These are phyloP conservation scores for Venusia cambrica DNA, from an alignment of 2,888 invertebrate genomes.

Conservation along the genomic window DNA sequence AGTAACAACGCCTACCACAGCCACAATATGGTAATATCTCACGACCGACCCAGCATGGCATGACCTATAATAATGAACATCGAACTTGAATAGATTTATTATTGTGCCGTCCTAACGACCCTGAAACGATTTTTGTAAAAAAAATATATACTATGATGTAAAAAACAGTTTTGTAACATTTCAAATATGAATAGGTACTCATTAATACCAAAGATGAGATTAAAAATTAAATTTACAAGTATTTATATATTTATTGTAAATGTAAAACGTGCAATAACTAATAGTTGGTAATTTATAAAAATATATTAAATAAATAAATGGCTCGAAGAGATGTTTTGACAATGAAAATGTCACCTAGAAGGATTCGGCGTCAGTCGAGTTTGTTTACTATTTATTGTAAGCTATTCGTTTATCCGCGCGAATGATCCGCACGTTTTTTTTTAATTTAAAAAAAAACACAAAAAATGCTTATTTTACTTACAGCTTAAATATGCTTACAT, in stretches of 20 bases:
- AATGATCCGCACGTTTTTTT: constrained; percentile 35
- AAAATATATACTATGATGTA: constrained; percentile 74
- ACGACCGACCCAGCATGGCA: constrained; percentile 68
- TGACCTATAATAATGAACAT: constrained; percentile 74
- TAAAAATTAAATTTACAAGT: constrained; percentile 77
- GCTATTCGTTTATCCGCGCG: constrained; percentile 60
- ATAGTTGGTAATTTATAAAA: constrained; percentile 78
- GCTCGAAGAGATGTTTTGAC: constrained; percentile 68
- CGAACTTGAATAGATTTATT: constrained; percentile 78
- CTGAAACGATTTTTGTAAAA: constrained; percentile 78
- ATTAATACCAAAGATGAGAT: constrained; percentile 75
- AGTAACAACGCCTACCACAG: constrained; percentile 53
- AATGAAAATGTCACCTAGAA: constrained; percentile 42
- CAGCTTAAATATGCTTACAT: constrained; percentile 67
- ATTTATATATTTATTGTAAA: constrained; percentile 81
- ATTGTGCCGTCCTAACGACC: constrained; percentile 81
- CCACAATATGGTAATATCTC: constrained; percentile 40
- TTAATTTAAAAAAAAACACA: constrained; percentile 37
- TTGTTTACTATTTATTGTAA: constrained; percentile 76
- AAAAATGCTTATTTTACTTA: constrained; percentile 52
- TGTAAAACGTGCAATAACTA: constrained; percentile 82
- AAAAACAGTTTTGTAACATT: constrained; percentile 79
- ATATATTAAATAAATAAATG: constrained; percentile 69
- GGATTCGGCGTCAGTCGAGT: constrained; percentile 37
- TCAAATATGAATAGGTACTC: constrained; percentile 79